Base-by-base conservation (phyloP, 2,113 vertebrate genomes). In the Casuarius casuarius region DNA sequence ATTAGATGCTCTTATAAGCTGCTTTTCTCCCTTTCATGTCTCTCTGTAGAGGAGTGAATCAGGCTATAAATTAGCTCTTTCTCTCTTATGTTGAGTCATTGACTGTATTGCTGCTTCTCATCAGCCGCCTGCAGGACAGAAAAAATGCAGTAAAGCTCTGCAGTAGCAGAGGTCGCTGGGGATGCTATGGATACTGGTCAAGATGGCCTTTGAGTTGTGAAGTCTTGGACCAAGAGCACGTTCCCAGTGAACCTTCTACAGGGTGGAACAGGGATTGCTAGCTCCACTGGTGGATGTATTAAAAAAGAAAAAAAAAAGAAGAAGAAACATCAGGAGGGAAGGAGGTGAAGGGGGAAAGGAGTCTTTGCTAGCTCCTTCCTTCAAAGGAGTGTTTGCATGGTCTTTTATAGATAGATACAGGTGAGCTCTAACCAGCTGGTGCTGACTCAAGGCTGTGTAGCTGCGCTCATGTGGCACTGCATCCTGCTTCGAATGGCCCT, bases 381-480 rank as follows among this genome's bases (percentile, higher is more conserved):
- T 73, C 54, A 23, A 38, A 48, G 48, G 26, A 23, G 10, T 51
- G 10, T 74, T 61, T 74, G 5, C 3, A 7, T 38, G 62, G 8
- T 31, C 25, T 25, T 33, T 75, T 83, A 15, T 9, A 17, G 67
- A 46, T 3, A 76, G 68, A 19, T 80, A 16, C 17, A 44, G 16
- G 16, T 40, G 42, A 70, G 52, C 12, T 77, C 29, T 18, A 21
- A 25, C 5, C 38, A 22, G 44, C 10, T 9, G 48, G 13, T 49
- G 20, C 44, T 80, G n/a, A 7, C 7, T 83, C 5, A 20, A 40
- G 62, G 7, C 19, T 61, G 8, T 4, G 1, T 33, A 44, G 44
- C 33, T 2, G 7, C 2, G 4, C n/a, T 1, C 2, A 12, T 26
- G 18, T 51, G 9, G 4, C 26, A 40, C 31, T 16, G 40, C 35